Base-by-base conservation (phyloP, 2,113 vertebrate genomes). In the Corapipo altera region DNA sequence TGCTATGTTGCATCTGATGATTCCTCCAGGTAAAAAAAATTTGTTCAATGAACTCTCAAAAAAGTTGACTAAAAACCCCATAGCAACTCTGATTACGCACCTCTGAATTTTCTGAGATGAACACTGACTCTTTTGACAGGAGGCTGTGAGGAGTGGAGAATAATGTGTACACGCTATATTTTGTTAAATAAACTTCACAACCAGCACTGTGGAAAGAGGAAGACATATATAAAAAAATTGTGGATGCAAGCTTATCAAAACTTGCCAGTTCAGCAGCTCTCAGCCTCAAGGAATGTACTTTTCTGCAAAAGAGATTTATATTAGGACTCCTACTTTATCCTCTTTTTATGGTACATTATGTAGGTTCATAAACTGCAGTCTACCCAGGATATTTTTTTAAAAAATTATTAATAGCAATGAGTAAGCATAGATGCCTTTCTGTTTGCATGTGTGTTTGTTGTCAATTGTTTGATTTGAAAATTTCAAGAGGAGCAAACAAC, bases 201-300 rank as follows among this genome's bases (percentile, higher is more conserved):
- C 37, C 7, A 5, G n/a, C 27, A 70, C 44, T 39, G 35, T 58
- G 58, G 37, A 91, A 85, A 95, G 58, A 82, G 49, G 20, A 93
- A 84, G 21, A 71, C 15, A 6, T 18, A 43, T 30, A 1, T n/a
- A 74, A 43, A 82, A 86, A 30, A 35, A 8, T 4, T 58, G 24
- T 82, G 73, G 14, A 74, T 66, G 41, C 20, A 72, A 76, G 62
- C 23, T 82, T 91, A 85, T 89, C 18, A 66, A 82, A 93, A 88
- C 49, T 44, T 84, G 76, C 43, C 18, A 85, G 75, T 95, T 95
- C 70, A 94, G 52, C 73, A 91, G 48, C 62, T 91, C 32, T 89
- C 70, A 79, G 71, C 49, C 69, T 54, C n/a, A 85, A 91, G 70
- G 28, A 85, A 87, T 41, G 26, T 52, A 26, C 72, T 91, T 75